A percentile compares a stretch with the other conserved stretches of the same genome.
phyloP scores from a whole-genome alignment of 2,888 invertebrate genomes.

The Metallyticus violacea region DNA sequence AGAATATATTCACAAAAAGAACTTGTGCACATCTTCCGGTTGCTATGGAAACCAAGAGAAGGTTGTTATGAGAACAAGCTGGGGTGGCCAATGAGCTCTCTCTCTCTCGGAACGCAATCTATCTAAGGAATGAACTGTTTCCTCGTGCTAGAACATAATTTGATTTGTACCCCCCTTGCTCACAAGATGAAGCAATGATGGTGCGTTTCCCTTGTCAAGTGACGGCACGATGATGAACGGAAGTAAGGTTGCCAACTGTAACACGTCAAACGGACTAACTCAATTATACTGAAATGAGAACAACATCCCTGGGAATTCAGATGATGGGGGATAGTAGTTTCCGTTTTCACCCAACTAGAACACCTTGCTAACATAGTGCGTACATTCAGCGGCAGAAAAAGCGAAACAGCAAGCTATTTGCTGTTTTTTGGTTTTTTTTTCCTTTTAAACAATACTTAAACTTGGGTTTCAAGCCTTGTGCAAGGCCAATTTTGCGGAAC shows the following conservation, averaged over 20 bases:
- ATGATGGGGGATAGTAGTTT: neutral
- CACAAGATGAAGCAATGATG: neutral
- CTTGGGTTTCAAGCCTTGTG: too few species aligned
- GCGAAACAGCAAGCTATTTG: too few species aligned
- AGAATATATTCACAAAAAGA: too few species aligned
- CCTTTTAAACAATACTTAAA: too few species aligned
- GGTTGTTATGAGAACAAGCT: neutral
- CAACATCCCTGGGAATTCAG: neutral
- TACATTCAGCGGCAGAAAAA: too few species aligned
- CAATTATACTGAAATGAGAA: neutral
- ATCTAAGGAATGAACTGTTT: neutral
- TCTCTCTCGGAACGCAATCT: neutral
- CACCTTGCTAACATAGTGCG: too few species aligned
- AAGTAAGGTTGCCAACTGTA: neutral
- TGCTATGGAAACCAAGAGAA: too few species aligned
- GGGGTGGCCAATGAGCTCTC: neutral
- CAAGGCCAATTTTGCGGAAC: too few species aligned
- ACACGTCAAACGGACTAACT: neutral
- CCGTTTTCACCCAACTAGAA: neutral
- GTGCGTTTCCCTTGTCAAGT: neutral
- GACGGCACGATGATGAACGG: neutral
- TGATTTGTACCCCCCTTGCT: neutral
- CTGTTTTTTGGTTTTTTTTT: too few species aligned
- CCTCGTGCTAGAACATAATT: neutral
- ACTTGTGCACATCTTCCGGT: too few species aligned